These are phyloP conservation scores for Bombus pascuorum DNA, from an alignment of 1,140 invertebrate species.

Conservation along the genomic window DNA sequence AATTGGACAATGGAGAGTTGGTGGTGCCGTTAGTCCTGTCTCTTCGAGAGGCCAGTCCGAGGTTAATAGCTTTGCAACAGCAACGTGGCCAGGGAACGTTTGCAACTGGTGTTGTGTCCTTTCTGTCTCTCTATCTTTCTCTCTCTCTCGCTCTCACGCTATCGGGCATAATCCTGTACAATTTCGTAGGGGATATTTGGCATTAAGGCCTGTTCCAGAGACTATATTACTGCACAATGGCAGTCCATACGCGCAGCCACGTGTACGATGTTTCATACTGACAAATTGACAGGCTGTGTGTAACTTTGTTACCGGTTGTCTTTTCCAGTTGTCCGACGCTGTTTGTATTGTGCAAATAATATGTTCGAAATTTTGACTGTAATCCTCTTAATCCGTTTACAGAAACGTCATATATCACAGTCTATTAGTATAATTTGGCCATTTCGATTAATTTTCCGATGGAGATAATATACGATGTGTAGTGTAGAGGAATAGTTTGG, in stretches of 20 bases:
- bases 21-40: constrained; percentile 42
- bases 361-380: constrained; percentile 21
- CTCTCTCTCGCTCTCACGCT: background rate
- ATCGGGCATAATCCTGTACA: constrained; percentile 61
- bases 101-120: constrained; percentile 32
- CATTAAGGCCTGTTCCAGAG: constrained; percentile 62
- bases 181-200: constrained; percentile 72
- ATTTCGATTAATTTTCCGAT: background rate
- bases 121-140: background rate
- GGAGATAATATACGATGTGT: background rate
- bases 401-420: background rate
- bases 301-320: constrained; percentile 20
- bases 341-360: background rate
- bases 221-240: constrained; percentile 69
- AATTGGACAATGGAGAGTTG: constrained; percentile 55
- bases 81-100: constrained; percentile 35
- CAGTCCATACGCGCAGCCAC: constrained; percentile 33
- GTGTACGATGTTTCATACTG: constrained; percentile 20
- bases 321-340: background rate
- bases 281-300: constrained; percentile 31
- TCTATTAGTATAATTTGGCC: background rate
- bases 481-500: background rate
- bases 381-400: constrained; percentile 1
- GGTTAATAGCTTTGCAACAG: constrained; percentile 54
- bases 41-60: constrained; percentile 39